These are phyloP conservation scores for Salpingus planirostris DNA, from an alignment of 2,888 invertebrate genomes.

Conservation along the genomic window DNA sequence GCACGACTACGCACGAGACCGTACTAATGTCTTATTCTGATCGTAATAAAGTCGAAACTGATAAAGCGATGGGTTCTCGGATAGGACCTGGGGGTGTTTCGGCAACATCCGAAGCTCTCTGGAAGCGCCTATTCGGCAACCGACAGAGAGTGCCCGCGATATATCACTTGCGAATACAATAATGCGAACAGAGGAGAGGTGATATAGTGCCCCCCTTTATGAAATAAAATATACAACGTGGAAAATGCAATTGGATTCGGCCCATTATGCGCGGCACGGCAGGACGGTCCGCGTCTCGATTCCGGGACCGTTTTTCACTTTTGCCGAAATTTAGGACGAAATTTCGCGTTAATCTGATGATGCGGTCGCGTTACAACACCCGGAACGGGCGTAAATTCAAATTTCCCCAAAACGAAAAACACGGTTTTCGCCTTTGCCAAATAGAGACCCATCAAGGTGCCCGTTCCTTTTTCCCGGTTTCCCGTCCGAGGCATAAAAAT, in stretches of 20 bases:
- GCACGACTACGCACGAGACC: too few relatives aligned
- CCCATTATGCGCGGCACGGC: slow-evolving; percentile 20
- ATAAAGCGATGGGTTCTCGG: too few relatives aligned
- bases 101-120: too few relatives aligned
- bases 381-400: slow-evolving; percentile 8
- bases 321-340: slow-evolving; percentile 4
- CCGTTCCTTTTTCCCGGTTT: too few relatives aligned
- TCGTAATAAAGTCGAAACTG: too few relatives aligned
- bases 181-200: slow-evolving; percentile 27
- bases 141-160: slow-evolving; percentile 18
- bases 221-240: slow-evolving; percentile 30
- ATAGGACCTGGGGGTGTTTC: too few relatives aligned
- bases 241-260: slow-evolving; percentile 24
- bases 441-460: too few relatives aligned
- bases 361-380: slow-evolving; percentile 7
- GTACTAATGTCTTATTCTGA: too few relatives aligned
- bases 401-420: slow-evolving; percentile 2
- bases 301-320: slow-evolving; percentile 3
- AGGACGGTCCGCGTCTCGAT: slow-evolving; percentile 12
- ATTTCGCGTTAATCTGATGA: slow-evolving; percentile 9
- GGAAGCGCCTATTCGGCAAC: slow-evolving; percentile 3
- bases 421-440: too few relatives aligned
- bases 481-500: too few relatives aligned
- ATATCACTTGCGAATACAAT: slow-evolving; percentile 31
- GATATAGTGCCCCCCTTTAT: slow-evolving; percentile 28